Base-by-base conservation (phyloP, 2,113 vertebrate genomes). In the mouse (Mus musculus) region DNA sequence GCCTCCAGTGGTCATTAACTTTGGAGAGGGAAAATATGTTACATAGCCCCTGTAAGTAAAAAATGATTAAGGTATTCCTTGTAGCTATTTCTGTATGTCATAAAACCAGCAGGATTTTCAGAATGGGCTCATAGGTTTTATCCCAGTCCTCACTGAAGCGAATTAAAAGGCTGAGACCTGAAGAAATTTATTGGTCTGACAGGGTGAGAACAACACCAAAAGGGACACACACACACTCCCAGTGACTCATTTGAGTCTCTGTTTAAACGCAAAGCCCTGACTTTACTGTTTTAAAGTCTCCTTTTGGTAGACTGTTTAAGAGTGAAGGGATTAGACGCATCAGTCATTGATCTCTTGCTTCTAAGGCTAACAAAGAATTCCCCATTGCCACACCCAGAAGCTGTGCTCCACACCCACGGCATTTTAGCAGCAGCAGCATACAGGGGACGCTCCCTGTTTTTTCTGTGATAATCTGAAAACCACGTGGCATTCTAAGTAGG, bases 31-130 rank as follows among this genome's bases (percentile, higher is more conserved):
- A 96, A 94, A 80, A 95, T 95, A 85, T 54, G 95, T 86, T 97
- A 92, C 88, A 78, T 90, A 94, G 73, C 75, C 63, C 89, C 92
- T 93, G 89, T 71, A 88, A 97, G 78, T 96, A 97, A 95, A 97
- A 98, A 98, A 95, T 94, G 94, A 97, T 97, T 90, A 94, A 93
- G 92, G 88, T 93, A 97, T 96, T 96, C 97, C 96, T 96, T 96
- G 90, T 88, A 97, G 95, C 63, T 95, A 96, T 98, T 98, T 98
- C 95, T 98, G 91, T 95, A 52, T 92, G 94, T 95, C 96, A 90
- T 96, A 95, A 97, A 97, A 98, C 95, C 95, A 98, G 97, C 88
- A 10, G 85, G 94, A 90, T 95, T 96, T 98, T 98, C 17, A 96
- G 96, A 97, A 95, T n/a, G 71, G 95, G 88, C 85, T 94, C 91